A percentile compares a stretch with the other conserved stretches of the same genome.
Evolutionary conservation across 2,113 vertebrate species (phyloP).

Genomic region (Cololabis saira): DNA sequence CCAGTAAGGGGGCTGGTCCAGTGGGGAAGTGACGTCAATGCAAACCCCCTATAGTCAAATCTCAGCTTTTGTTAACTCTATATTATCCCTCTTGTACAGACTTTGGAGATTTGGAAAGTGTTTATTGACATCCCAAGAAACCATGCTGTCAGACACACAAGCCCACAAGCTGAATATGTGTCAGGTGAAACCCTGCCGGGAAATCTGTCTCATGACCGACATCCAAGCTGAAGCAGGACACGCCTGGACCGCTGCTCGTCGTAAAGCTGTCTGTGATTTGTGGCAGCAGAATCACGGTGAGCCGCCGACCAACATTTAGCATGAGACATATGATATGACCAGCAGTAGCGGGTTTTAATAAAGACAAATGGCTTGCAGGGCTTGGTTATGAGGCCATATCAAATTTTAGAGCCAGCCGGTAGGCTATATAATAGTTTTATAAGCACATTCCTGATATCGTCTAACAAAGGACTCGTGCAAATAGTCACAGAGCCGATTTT

Average conservation of each 20-base stretch:
- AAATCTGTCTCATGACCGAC: conserved; percentile 21
- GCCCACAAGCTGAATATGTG: not conserved
- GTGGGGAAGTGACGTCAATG: no score
- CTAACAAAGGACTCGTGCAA: not conserved
- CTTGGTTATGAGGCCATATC: not conserved
- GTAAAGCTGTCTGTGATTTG: conserved; percentile 41
- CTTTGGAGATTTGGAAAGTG: no score
- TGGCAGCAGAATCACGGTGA: not conserved
- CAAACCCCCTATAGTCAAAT: no score
- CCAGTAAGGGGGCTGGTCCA: no score
- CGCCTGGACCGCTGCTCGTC: conserved; percentile 10
- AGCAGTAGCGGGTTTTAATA: not conserved
- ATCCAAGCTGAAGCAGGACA: not conserved
- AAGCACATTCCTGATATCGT: not conserved
- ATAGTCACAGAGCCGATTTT: no score
- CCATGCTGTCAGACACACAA: not conserved
- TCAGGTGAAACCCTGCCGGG: conserved; percentile 13
- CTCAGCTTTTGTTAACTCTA: no score
- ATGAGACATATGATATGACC: not conserved
- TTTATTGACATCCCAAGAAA: no score
- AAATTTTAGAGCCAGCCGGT: not conserved
- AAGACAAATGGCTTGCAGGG: not conserved
- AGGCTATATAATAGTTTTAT: not conserved
- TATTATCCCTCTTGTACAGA: no score
- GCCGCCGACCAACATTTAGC: not conserved